A percentile compares a stretch with the other conserved stretches of the same genome.
Evolutionary conservation across 2,888 invertebrate species (phyloP).

Genomic region (Heteromyza rotundicornis): DNA sequence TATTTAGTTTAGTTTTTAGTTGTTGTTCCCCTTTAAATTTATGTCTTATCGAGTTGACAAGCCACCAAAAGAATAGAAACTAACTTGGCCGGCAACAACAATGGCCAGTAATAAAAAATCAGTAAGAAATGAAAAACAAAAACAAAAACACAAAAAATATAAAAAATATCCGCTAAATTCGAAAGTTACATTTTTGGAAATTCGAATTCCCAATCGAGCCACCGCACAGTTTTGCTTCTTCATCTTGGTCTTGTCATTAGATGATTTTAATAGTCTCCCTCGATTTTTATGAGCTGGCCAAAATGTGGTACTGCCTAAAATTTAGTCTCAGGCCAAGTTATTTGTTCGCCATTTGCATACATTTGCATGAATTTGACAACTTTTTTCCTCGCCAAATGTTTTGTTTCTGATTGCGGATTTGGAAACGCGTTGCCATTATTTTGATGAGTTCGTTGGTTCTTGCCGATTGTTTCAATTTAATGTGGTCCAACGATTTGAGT

Average conservation of each 20-base stretch:
- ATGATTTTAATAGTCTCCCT: constrained; percentile 6
- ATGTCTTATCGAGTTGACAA: constrained; percentile 54
- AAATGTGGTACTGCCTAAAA: constrained; percentile 10
- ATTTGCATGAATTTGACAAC: neutral
- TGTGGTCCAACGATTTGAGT: no score
- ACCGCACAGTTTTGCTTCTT: constrained; percentile 47
- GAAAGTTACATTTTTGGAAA: constrained; percentile 56
- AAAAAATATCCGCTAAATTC: constrained; percentile 53
- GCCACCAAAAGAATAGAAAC: constrained; percentile 44
- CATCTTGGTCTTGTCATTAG: constrained; percentile 39
- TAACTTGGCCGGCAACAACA: constrained; percentile 13
- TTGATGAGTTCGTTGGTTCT: neutral
- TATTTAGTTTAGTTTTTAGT: constrained; percentile 35
- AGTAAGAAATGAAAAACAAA: constrained; percentile 41
- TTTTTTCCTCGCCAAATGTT: neutral
- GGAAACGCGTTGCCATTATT: neutral
- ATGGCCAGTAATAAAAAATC: constrained; percentile 19
- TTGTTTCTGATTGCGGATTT: neutral
- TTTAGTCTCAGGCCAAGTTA: neutral
- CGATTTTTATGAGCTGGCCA: constrained; percentile 5
- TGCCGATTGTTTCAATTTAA: no score
- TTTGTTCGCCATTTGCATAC: constrained; percentile 12
- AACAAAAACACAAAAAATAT: no score
- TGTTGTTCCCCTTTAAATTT: constrained; percentile 38
- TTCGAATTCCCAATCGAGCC: constrained; percentile 28